A percentile compares a stretch with the other conserved stretches of the same genome.
These are phyloP conservation scores for Drosophila gunungcola DNA, from an alignment of 1,140 invertebrate species.

Conservation along the genomic window DNA sequence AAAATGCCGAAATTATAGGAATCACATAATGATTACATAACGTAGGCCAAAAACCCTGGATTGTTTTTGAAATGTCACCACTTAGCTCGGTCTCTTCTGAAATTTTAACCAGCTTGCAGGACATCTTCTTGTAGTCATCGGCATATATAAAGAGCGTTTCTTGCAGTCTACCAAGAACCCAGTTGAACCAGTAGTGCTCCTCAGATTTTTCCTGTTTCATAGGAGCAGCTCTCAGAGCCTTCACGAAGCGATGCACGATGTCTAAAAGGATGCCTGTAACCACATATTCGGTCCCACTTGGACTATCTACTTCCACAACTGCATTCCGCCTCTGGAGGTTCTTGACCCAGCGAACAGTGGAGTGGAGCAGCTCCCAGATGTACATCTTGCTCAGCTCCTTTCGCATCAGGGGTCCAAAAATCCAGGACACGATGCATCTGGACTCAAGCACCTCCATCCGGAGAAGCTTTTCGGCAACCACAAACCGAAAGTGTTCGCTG, in stretches of 20 bases:
- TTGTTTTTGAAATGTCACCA: slow-evolving; percentile 8
- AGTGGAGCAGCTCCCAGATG: slow-evolving; percentile 54
- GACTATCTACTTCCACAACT: neutral
- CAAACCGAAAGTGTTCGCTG: slow-evolving; percentile 37
- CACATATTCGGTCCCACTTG: neutral
- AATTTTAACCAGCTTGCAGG: slow-evolving; percentile 16
- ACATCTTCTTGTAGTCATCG: slow-evolving; percentile 23
- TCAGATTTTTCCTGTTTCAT: neutral
- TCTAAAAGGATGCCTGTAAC: slow-evolving; percentile 29
- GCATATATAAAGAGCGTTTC: slow-evolving; percentile 37
- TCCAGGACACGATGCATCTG: slow-evolving; percentile 29
- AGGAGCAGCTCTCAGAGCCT: slow-evolving; percentile 8
- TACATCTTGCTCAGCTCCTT: slow-evolving; percentile 54
- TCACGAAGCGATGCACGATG: slow-evolving; percentile 11
- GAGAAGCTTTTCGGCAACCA: slow-evolving; percentile 43
- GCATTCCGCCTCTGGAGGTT: neutral
- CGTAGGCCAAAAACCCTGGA: slow-evolving; percentile 33
- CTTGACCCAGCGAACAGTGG: slow-evolving; percentile 22
- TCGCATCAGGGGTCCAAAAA: slow-evolving; percentile 29
- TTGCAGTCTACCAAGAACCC: slow-evolving; percentile 48
- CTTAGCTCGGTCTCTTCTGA: slow-evolving; percentile 8
- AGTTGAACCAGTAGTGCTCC: slow-evolving; percentile 46
- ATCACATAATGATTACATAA: slow-evolving; percentile 1
- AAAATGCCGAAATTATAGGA: neutral
- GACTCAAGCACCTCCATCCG: slow-evolving; percentile 21